Percentiles rank a stretch among this genome's conserved stretches.
These are phyloP conservation scores for Corydoras maculifer DNA, from an alignment of 2,113 vertebrate genomes.

Conservation along the genomic window DNA sequence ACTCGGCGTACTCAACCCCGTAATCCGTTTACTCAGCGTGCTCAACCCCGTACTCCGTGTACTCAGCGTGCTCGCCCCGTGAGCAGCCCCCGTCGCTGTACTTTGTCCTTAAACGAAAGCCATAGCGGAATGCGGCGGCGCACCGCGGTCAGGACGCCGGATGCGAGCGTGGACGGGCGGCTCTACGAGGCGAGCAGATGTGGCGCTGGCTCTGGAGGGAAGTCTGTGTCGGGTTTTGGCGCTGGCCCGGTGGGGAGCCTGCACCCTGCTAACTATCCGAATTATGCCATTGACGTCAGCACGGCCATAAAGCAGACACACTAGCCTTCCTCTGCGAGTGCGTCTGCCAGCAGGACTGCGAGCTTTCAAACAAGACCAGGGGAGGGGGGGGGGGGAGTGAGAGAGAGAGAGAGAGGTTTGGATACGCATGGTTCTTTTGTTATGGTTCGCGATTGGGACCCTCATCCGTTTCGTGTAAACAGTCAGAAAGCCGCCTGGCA, in stretches of 20 bases:
- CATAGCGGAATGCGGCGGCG: background rate
- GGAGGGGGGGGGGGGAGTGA: too few relatives aligned
- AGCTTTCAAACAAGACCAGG: constrained; percentile 38
- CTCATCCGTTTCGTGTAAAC: constrained; percentile 30
- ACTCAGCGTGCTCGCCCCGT: too few relatives aligned
- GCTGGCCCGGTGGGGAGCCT: constrained; percentile 69
- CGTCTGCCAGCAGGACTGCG: constrained; percentile 87
- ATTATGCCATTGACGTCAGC: constrained; percentile 99
- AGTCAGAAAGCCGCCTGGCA: constrained; percentile 21
- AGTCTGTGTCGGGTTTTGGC: constrained; percentile 73
- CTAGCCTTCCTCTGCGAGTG: constrained; percentile 84
- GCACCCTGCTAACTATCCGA: constrained; percentile 95
- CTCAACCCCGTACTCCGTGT: too few relatives aligned
- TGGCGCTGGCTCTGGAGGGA: constrained; percentile 40
- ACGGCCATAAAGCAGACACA: constrained; percentile 95
- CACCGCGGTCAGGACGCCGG: constrained; percentile 3
- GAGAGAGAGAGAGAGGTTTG: background rate
- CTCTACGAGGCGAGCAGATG: constrained; percentile 32
- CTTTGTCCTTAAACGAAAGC: background rate
- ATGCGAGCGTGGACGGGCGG: background rate
- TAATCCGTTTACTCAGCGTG: too few relatives aligned
- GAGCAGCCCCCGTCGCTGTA: too few relatives aligned
- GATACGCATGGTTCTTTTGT: constrained; percentile 31
- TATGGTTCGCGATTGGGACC: constrained; percentile 26
- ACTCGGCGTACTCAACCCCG: too few relatives aligned